Conservation (phyloP, 2,113 vertebrate genomes). For the Archilochus colubris region DNA sequence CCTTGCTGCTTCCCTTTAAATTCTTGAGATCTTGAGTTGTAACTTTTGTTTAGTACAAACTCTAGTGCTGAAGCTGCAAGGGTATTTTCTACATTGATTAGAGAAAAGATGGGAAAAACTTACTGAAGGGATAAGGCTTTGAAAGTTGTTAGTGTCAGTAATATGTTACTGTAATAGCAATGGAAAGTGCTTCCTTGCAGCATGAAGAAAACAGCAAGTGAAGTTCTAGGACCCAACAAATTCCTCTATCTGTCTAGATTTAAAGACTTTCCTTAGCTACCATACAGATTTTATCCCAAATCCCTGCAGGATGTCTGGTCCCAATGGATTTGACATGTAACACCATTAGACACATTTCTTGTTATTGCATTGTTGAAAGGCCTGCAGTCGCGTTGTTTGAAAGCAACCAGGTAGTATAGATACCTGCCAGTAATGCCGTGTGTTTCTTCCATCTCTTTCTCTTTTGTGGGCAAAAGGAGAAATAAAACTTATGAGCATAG, state of each 20-base stretch:
- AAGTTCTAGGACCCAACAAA: neutral
- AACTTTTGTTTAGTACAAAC: neutral
- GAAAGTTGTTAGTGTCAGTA: neutral
- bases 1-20: neutral
- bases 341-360: neutral
- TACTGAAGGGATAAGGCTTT: neutral
- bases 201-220: neutral
- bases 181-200: neutral
- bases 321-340: neutral
- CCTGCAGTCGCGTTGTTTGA: neutral
- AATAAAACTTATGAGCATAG: neutral
- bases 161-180: neutral
- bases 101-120: neutral
- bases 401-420: neutral
- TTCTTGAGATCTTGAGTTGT: neutral
- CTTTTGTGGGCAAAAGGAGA: neutral
- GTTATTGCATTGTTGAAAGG: neutral
- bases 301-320: neutral
- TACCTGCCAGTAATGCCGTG: neutral
- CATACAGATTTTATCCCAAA: neutral
- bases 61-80: neutral
- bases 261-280: neutral
- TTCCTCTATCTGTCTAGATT: rapidly evolving
- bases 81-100: neutral
- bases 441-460: neutral